phyloP scores from a whole-genome alignment of 2,888 invertebrate genomes.

The Sepioteuthis lessoniana region DNA sequence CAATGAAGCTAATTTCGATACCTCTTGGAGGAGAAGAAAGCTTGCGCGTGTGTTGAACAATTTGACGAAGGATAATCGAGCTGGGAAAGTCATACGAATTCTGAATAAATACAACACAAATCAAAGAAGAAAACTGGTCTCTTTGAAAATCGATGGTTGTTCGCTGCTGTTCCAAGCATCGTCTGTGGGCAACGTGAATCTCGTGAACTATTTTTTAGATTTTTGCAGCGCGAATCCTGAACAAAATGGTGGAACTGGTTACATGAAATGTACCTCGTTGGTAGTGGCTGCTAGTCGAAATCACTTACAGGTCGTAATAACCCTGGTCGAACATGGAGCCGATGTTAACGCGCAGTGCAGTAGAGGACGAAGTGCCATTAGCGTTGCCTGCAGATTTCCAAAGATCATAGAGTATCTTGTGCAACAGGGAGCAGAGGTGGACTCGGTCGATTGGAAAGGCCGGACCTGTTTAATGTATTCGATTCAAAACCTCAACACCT shows the following conservation, averaged over 20 bases:
- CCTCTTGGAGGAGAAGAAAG: constrained; percentile 13
- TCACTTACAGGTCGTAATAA: not conserved
- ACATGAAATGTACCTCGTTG: not conserved
- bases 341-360: not conserved
- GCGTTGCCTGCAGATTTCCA: not conserved
- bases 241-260: not conserved
- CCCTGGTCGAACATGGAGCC: not conserved
- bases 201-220: constrained; percentile 34
- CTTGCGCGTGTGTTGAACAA: not conserved
- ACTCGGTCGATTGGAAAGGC: not conserved
- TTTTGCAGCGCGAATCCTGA: not conserved
- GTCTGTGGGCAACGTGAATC: constrained; percentile 11
- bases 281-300: not conserved
- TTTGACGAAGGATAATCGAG: not conserved
- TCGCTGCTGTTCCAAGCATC: not conserved
- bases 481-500: not conserved
- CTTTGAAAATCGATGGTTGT: constrained; percentile 34
- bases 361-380: not conserved
- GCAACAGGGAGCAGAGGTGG: not conserved
- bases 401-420: not conserved
- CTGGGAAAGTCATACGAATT: not conserved
- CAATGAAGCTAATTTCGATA: not conserved
- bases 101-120: not conserved
- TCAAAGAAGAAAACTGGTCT: not conserved
- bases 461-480: not conserved